phyloP scores from a whole-genome alignment of 2,888 invertebrate genomes.

The Drosophila gaucha region DNA sequence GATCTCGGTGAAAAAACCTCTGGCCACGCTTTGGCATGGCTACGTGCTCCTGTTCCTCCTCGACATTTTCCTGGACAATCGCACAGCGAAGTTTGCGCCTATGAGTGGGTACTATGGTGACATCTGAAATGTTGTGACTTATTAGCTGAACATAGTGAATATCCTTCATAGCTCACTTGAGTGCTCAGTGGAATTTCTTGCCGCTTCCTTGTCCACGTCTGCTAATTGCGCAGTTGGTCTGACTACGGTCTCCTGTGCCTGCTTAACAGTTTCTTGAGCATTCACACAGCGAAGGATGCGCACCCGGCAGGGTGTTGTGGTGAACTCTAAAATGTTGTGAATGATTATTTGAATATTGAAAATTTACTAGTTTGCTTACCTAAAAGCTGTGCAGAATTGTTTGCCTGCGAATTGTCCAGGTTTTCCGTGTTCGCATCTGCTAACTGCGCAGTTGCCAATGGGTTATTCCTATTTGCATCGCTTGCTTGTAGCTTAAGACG shows the following conservation, averaged over 20 bases:
- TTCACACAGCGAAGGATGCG: background rate
- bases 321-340: background rate
- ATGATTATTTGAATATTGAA: background rate
- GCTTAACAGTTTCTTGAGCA: background rate
- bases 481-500: conserved; percentile 22
- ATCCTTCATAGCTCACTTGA: background rate
- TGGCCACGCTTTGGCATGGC: background rate
- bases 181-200: no score
- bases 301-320: background rate
- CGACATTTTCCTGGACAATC: background rate
- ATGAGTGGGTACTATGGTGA: background rate
- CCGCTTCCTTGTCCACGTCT: background rate
- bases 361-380: background rate
- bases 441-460: background rate
- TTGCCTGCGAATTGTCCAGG: background rate
- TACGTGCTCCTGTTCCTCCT: background rate
- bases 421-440: background rate
- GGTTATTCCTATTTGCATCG: background rate
- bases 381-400: no score
- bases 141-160: background rate
- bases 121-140: background rate
- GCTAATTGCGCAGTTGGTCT: background rate
- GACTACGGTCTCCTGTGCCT: background rate
- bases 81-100: background rate
- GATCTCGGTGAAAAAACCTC: conserved; percentile 64